phyloP scores from a whole-genome alignment of 2,888 invertebrate species.

The Orgyia antiqua region DNA sequence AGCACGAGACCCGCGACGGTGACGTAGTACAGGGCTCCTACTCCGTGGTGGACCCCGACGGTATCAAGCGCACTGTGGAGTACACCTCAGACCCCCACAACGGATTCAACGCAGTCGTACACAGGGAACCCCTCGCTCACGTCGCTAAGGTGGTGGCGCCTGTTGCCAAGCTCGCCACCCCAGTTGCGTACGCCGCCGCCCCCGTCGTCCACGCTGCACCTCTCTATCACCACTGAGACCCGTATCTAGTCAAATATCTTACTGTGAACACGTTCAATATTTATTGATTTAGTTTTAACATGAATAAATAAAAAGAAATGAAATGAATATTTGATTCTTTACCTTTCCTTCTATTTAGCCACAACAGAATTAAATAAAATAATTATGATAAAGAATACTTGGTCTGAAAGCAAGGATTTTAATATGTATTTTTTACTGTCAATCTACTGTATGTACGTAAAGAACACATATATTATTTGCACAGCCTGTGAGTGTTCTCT shows the following conservation, averaged over 20 bases:
- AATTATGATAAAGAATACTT: no score
- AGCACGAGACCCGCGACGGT: constrained; percentile 65
- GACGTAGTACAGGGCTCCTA: constrained; percentile 70
- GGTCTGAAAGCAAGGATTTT: no score
- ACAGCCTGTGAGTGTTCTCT: no score
- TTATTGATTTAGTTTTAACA: constrained; percentile 9
- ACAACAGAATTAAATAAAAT: no score
- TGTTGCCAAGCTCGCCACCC: constrained; percentile 21
- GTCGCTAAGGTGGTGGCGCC: constrained; percentile 40
- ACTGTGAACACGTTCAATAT: constrained; percentile 6
- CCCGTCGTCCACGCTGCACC: constrained; percentile 75
- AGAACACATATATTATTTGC: no score
- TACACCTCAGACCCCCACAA: constrained; percentile 68
- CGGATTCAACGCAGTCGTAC: constrained; percentile 72
- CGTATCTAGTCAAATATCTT: constrained; percentile 14
- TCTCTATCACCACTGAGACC: constrained; percentile 69
- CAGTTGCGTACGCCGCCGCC: constrained; percentile 26
- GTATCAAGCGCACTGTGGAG: constrained; percentile 67
- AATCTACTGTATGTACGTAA: no score
- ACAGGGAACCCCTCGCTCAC: constrained; percentile 51
- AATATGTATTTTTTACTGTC: no score
- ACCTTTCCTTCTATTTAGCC: no score
- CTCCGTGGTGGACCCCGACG: constrained; percentile 68
- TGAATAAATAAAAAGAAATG: not conserved
- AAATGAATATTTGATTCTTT: no score